Conservation (phyloP, 2,888 invertebrate species). For the Entomobrya proxima region DNA sequence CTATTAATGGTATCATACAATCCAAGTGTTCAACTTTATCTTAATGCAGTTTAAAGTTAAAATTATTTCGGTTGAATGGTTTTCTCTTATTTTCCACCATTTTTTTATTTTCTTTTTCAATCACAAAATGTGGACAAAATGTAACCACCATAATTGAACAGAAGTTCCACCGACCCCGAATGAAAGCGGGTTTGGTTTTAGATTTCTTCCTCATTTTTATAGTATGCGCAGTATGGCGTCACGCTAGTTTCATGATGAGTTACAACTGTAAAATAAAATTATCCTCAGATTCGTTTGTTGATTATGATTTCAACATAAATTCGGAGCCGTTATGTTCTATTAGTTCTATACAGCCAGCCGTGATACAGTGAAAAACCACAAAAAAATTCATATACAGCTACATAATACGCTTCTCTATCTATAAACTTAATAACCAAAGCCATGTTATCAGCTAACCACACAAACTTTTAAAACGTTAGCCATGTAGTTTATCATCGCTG, state of each 20-base stretch:
- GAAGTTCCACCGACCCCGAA: slow-evolving; percentile 48
- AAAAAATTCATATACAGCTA: too few relatives aligned
- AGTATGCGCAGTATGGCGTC: background rate
- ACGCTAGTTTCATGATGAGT: background rate
- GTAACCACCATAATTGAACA: background rate
- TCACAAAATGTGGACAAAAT: background rate
- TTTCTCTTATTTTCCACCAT: background rate
- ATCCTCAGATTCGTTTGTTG: slow-evolving; percentile 1
- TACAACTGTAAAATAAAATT: slow-evolving; percentile 8
- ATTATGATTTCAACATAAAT: slow-evolving; percentile 35
- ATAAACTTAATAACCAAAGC: too few relatives aligned
- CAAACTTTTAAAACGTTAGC: background rate
- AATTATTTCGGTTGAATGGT: background rate
- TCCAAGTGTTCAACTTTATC: too few relatives aligned
- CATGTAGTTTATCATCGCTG: background rate
- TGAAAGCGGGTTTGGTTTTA: slow-evolving; percentile 36
- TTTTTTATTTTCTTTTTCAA: background rate
- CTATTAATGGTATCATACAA: too few relatives aligned
- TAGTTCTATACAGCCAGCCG: too few relatives aligned
- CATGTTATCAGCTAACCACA: slow-evolving; percentile 1
- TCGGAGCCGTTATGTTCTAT: slow-evolving; percentile 6
- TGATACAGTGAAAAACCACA: too few relatives aligned
- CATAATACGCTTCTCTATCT: too few relatives aligned
- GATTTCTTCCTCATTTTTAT: slow-evolving; percentile 5
- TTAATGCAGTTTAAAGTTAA: too few relatives aligned